These are phyloP conservation scores for Crotalus horridus DNA, from an alignment of 2,113 vertebrate genomes.

Conservation along the genomic window DNA sequence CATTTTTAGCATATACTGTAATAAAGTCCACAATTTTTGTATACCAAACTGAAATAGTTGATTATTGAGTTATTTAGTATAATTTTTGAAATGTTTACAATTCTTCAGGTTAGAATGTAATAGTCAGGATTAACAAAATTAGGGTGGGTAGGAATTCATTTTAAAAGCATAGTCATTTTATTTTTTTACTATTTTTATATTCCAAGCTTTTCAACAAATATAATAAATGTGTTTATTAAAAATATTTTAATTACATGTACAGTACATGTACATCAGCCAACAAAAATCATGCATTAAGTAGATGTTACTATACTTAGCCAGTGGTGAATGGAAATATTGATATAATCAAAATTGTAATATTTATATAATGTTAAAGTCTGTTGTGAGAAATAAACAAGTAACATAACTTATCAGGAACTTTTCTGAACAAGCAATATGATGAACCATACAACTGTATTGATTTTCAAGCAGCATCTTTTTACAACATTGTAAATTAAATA, in stretches of 20 bases:
- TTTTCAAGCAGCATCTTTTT: conserved; percentile 16
- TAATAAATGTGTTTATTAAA: conserved; percentile 3
- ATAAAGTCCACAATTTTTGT: neutral
- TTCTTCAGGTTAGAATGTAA: neutral
- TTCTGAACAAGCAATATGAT: neutral
- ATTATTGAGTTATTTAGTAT: neutral
- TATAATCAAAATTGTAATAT: neutral
- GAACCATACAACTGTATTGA: neutral
- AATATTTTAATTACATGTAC: neutral
- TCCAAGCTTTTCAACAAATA: neutral
- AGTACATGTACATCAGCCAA: conserved; percentile 9
- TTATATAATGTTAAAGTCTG: neutral
- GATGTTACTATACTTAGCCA: neutral
- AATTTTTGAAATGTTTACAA: neutral
- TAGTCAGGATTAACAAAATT: neutral
- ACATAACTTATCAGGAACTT: conserved; percentile 14
- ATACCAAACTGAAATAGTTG: neutral
- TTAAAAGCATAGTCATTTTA: neutral
- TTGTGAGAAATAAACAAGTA: neutral
- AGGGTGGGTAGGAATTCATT: neutral
- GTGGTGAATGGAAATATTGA: conserved; percentile 16
- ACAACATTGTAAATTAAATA: neutral
- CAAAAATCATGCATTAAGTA: conserved; percentile 21
- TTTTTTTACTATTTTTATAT: neutral
- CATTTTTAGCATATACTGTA: neutral